Conservation (phyloP, 2,113 vertebrate genomes). For the Tupaia tana region DNA sequence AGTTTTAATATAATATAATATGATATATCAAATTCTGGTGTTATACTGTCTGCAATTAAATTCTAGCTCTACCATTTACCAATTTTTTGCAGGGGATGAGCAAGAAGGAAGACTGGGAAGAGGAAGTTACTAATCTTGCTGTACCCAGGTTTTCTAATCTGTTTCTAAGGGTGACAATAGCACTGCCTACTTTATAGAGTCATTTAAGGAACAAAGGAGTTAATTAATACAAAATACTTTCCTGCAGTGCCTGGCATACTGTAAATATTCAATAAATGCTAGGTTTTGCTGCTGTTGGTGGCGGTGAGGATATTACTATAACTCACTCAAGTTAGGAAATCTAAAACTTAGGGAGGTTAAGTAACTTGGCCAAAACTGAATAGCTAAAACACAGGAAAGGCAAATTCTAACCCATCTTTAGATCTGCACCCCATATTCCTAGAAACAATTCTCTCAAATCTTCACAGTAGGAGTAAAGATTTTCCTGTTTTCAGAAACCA, state of each 20-base stretch:
- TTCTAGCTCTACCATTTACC: neutral
- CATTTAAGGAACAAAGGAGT: neutral
- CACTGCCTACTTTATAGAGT: neutral
- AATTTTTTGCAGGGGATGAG: neutral
- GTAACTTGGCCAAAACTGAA: neutral
- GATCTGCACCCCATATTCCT: neutral
- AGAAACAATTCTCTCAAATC: neutral
- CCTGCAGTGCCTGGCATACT: neutral
- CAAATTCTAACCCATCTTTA: neutral
- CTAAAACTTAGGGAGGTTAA: neutral
- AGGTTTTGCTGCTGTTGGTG: neutral
- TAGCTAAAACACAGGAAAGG: rapidly evolving
- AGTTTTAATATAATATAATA: too few species aligned
- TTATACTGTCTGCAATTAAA: neutral
- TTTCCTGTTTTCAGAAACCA: slow-evolving; percentile 38
- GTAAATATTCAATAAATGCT: neutral
- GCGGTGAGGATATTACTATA: too few species aligned
- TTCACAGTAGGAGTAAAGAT: neutral
- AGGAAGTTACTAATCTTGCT: neutral
- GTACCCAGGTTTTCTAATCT: neutral
- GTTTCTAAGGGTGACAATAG: neutral
- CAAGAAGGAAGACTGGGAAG: too few species aligned
- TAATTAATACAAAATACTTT: neutral
- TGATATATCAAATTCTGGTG: neutral
- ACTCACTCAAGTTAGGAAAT: neutral